Evolutionary conservation across 2,888 invertebrate genomes (phyloP).

Genomic region (Rotaria macrura): DNA sequence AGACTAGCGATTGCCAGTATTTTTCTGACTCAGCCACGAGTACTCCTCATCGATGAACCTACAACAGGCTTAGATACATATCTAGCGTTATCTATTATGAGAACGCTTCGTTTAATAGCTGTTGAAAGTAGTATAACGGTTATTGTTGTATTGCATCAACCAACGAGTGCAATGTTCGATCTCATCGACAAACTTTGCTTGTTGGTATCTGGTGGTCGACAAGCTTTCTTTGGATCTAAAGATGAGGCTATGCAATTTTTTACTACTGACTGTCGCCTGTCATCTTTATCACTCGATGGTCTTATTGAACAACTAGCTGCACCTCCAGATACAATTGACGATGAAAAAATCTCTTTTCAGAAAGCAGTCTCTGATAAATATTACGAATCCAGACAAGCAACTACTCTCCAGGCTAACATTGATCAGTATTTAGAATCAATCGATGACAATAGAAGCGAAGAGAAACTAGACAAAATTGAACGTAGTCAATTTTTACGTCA

Average conservation of each 20-base stretch:
- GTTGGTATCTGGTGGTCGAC: not conserved
- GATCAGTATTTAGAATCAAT: not conserved
- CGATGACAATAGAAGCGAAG: too few relatives aligned
- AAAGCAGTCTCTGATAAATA: not conserved
- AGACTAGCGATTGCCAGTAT: too few relatives aligned
- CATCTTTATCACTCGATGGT: not conserved
- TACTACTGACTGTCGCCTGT: not conserved
- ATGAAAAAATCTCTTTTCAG: not conserved
- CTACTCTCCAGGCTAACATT: not conserved
- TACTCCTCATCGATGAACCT: too few relatives aligned
- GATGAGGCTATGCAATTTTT: not conserved
- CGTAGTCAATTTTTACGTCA: not conserved
- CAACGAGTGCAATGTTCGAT: not conserved
- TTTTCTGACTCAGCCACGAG: too few relatives aligned
- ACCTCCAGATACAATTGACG: not conserved
- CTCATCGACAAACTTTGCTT: not conserved
- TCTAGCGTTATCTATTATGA: too few relatives aligned
- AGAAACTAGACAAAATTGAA: not conserved
- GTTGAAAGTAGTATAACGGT: not conserved
- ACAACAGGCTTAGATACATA: too few relatives aligned
- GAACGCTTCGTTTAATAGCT: not conserved
- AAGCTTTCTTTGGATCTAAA: not conserved
- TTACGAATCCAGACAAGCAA: not conserved
- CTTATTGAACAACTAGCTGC: not conserved
- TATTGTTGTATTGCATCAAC: not conserved